A percentile compares a stretch with the other conserved stretches of the same genome.
phyloP scores from a whole-genome alignment of 2,888 invertebrate species.

The Stenolophus ochropezus region DNA sequence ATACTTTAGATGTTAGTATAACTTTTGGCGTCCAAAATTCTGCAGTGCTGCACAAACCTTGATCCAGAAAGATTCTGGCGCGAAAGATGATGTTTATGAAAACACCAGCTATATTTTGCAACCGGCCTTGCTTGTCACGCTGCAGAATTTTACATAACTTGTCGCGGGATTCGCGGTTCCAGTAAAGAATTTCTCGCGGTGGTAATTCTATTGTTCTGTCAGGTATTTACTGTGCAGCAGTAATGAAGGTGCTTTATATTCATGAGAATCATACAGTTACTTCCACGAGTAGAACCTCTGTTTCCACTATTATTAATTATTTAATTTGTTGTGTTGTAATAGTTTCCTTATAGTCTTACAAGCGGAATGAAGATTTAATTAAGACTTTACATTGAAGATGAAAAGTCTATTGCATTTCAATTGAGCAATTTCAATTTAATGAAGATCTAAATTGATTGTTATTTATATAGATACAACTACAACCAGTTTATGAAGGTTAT shows the following conservation, averaged over 20 bases:
- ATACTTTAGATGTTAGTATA: too few relatives aligned
- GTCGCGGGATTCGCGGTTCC: neutral
- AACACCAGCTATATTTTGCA: too few relatives aligned
- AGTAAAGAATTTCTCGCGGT: conserved; percentile 14
- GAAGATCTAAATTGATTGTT: too few relatives aligned
- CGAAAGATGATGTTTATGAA: too few relatives aligned
- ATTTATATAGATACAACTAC: too few relatives aligned
- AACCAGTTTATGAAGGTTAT: too few relatives aligned
- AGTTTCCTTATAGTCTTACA: neutral
- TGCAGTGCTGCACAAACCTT: too few relatives aligned
- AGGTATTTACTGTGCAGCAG: neutral
- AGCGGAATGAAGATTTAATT: neutral
- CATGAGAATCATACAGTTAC: conserved; percentile 32
- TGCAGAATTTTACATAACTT: conserved; percentile 26
- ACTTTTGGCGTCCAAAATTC: too few relatives aligned
- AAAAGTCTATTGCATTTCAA: neutral
- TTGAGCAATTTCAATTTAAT: neutral
- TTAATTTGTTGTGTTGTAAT: neutral
- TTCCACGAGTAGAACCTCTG: conserved; percentile 1
- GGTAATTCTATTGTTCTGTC: conserved; percentile 18
- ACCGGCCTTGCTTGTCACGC: conserved; percentile 37
- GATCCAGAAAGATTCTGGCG: too few relatives aligned
- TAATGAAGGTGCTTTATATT: conserved; percentile 27
- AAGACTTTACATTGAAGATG: neutral
- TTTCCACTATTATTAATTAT: neutral